Percentiles rank a stretch among this genome's conserved stretches.
phyloP scores from a whole-genome alignment of 2,888 invertebrate genomes.

The Cryptocephalus primarius region DNA sequence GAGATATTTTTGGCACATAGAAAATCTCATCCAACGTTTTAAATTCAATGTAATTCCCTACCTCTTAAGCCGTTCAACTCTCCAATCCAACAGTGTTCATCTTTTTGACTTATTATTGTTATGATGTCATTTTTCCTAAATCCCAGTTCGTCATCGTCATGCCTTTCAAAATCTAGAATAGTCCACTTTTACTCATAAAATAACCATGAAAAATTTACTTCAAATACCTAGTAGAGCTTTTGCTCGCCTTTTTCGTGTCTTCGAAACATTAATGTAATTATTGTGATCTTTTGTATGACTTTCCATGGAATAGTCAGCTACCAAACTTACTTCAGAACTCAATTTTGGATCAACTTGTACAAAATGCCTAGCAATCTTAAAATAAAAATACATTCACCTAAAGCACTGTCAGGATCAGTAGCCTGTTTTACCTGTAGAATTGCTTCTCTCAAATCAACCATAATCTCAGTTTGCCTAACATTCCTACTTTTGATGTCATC shows the following conservation, averaged over 20 bases:
- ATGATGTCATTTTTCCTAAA: constrained; percentile 98
- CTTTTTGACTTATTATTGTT: constrained; percentile 91
- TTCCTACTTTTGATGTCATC: constrained; percentile 91
- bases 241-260: constrained; percentile 78
- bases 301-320: constrained; percentile 92
- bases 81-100: constrained; percentile 98
- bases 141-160: constrained; percentile 96
- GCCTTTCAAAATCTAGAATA: constrained; percentile 79
- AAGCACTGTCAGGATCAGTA: too few species aligned
- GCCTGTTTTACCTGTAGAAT: constrained; percentile 71
- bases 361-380: constrained; percentile 78
- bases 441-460: constrained; percentile 95
- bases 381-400: neutral
- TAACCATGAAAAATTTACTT: constrained; percentile 2
- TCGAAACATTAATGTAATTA: constrained; percentile 86
- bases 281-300: constrained; percentile 91
- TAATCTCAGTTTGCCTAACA: constrained; percentile 93
- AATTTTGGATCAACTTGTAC: constrained; percentile 84
- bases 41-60: constrained; percentile 16
- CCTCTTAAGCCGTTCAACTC: constrained; percentile 88
- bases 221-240: constrained; percentile 71
- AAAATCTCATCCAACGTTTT: too few species aligned
- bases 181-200: neutral
- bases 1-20: too few species aligned
- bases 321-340: constrained; percentile 63